Base-by-base conservation (phyloP, 2,888 invertebrate species). In the Apoda limacodes region DNA sequence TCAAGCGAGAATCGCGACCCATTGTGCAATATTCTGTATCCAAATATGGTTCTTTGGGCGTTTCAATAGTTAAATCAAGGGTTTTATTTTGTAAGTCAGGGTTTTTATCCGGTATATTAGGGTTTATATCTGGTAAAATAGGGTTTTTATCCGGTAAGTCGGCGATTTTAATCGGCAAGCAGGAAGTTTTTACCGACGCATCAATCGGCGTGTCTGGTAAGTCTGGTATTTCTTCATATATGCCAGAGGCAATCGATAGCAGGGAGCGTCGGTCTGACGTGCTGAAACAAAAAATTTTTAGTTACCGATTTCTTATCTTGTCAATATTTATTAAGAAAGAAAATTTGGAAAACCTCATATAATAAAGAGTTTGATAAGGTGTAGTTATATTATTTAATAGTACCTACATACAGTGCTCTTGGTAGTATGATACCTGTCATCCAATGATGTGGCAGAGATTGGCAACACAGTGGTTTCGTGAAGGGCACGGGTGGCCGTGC, bases 171-270 rank as follows among this genome's bases (percentile, higher is more conserved):
- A 15, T 15, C 1, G 11, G 5, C 11, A 9, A 26, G n/a, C 15
- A 5, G 9, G 20, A 11, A 10, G 20, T 22, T 5, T 11, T 17
- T 22, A 12, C 47, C 38, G 11, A 32, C 21, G 23, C 7, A 11
- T 23, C 9, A 9, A 21, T 10, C 28, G 25, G 11, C 13, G 21
- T 23, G 9, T 35, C 45, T n/a, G 67, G 61, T 37, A 57, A 46
- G 31, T 87, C 87, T 1, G 82, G 61, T 39, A 88, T 88, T 64
- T 88, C 88, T 51, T 88, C 88, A 59, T 88, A 88, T 42, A 88
- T 85, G 23, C 88, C 88, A 1, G 87, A 87, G 11, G 85, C 82
- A 3, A 85, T 52, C 1, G 88, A 88, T 24, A 80, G 66, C 13
- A 84, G 75, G 0, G 88, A 88, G 4, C 84, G 78, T 1, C 84